These are phyloP conservation scores for Eupithecia subfuscata DNA, from an alignment of 2,888 invertebrate genomes.

Conservation along the genomic window DNA sequence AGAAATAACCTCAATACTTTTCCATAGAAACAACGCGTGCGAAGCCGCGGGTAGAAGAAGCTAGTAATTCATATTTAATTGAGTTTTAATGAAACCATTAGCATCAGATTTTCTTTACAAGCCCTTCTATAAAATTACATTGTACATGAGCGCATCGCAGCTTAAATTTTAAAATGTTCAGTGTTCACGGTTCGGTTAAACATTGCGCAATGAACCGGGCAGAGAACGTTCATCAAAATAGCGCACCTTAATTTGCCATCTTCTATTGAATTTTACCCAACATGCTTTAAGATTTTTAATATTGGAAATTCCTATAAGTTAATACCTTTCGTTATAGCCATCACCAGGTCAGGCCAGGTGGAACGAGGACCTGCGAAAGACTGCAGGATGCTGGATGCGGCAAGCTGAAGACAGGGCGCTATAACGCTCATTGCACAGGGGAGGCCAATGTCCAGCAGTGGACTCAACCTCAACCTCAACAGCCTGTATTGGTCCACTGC, in stretches of 20 bases:
- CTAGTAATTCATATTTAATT: background rate
- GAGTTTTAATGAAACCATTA: background rate
- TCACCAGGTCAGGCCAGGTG: background rate
- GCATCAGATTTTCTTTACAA: background rate
- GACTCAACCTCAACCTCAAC: no score
- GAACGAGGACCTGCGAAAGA: no score
- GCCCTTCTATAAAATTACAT: background rate
- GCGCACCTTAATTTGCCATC: conserved; percentile 59
- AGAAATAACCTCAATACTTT: no score
- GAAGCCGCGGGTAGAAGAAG: no score
- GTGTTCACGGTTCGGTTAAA: conserved; percentile 55
- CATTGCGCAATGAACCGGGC: conserved; percentile 63
- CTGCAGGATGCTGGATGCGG: no score
- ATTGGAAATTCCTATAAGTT: background rate
- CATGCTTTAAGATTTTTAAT: background rate
- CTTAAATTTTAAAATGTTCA: conserved; percentile 51
- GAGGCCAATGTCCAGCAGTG: no score
- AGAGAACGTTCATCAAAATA: conserved; percentile 60
- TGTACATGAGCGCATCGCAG: conserved; percentile 34
- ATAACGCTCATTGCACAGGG: no score
- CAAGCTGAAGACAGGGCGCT: no score
- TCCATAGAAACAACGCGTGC: no score
- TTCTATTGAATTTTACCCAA: conserved; percentile 35
- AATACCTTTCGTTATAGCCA: background rate
- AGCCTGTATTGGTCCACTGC: no score